Evolutionary conservation across 1,140 invertebrate species (phyloP).

Genomic region (Heliconius hewitsoni): DNA sequence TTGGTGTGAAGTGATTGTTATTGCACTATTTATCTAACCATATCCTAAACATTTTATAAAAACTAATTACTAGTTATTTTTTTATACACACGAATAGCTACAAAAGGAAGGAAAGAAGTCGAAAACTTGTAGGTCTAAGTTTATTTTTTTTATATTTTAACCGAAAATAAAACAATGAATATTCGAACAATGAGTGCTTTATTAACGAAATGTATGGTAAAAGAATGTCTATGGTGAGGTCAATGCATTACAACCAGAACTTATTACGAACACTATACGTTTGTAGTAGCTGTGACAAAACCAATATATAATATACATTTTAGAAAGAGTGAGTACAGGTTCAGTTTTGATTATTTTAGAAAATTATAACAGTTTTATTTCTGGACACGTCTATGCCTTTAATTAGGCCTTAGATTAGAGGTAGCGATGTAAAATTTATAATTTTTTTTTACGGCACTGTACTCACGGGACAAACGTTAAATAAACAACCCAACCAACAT

Average conservation of each 20-base stretch:
- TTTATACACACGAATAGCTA: neutral
- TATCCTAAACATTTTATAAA: neutral
- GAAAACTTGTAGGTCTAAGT: neutral
- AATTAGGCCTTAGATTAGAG: slow-evolving; percentile 54
- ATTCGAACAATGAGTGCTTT: slow-evolving; percentile 80
- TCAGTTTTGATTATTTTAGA: slow-evolving; percentile 45
- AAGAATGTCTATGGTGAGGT: slow-evolving; percentile 76
- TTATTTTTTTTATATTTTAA: neutral
- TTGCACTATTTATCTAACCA: neutral
- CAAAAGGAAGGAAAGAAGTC: neutral
- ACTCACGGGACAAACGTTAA: neutral
- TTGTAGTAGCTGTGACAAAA: slow-evolving; percentile 42
- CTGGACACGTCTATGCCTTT: slow-evolving; percentile 46
- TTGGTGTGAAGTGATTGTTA: slow-evolving; percentile 73
- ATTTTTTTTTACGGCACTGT: neutral
- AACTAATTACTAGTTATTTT: neutral
- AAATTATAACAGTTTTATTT: slow-evolving; percentile 53
- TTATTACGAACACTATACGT: slow-evolving; percentile 54
- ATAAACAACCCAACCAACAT: neutral
- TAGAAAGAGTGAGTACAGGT: slow-evolving; percentile 59
- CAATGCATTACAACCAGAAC: slow-evolving; percentile 71
- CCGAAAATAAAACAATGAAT: slow-evolving; percentile 44
- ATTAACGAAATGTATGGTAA: slow-evolving; percentile 79
- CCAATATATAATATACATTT: slow-evolving; percentile 49
- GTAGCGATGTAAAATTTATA: slow-evolving; percentile 39